These are phyloP conservation scores for Heliconius sara DNA, from an alignment of 2,888 invertebrate genomes.

Conservation along the genomic window DNA sequence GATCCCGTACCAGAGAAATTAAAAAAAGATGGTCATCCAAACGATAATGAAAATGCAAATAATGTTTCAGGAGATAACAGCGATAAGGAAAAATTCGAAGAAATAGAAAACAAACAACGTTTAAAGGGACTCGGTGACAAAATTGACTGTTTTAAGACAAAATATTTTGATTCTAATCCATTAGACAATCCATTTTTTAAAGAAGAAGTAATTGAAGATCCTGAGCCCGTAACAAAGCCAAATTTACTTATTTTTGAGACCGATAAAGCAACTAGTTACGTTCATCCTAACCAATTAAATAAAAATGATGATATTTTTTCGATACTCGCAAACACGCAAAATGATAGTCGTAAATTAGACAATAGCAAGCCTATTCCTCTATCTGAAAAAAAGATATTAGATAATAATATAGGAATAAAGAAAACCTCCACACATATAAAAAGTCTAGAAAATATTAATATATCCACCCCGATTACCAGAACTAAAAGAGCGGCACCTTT, in stretches of 20 bases:
- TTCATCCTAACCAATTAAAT: background rate
- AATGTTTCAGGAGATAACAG: constrained; percentile 52
- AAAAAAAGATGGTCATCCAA: constrained; percentile 65
- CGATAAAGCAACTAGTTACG: constrained; percentile 20
- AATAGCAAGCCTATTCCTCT: constrained; percentile 28
- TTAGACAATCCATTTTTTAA: constrained; percentile 89
- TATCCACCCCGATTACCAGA: constrained; percentile 52
- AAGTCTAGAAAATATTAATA: constrained; percentile 58
- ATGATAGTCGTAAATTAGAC: constrained; percentile 25
- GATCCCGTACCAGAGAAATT: constrained; percentile 83
- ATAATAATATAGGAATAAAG: background rate
- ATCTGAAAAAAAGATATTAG: background rate
- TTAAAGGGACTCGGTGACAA: constrained; percentile 87
- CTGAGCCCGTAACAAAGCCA: constrained; percentile 70
- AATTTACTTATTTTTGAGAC: constrained; percentile 53
- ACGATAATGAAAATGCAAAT: constrained; percentile 50
- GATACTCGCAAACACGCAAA: constrained; percentile 32
- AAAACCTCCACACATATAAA: constrained; percentile 43
- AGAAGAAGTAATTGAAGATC: constrained; percentile 80
- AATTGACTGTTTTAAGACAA: constrained; percentile 89
- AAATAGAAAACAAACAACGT: constrained; percentile 73
- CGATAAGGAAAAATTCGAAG: constrained; percentile 57
- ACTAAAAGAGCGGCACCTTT: constrained; percentile 68
- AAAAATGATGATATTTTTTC: constrained; percentile 39
- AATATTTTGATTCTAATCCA: constrained; percentile 90